Percentiles rank a stretch among this genome's conserved stretches.
phyloP scores from a whole-genome alignment of 2,113 vertebrate species.

The Pycnonotus jocosus region DNA sequence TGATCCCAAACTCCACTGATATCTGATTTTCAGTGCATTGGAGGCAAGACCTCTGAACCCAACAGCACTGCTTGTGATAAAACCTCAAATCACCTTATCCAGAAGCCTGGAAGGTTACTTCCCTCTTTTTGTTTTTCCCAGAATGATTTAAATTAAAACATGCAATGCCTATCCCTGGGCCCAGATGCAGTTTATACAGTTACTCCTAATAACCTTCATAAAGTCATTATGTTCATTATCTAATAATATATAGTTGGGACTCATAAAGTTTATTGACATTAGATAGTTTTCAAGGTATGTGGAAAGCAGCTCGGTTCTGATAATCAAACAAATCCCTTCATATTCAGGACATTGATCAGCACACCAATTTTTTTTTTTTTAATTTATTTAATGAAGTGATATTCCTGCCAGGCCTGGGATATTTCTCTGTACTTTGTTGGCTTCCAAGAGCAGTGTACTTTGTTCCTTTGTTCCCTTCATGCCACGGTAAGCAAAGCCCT shows the following conservation, averaged over 20 bases:
- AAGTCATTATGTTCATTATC: constrained; percentile 13
- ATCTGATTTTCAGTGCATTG: neutral
- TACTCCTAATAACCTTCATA: constrained; percentile 6
- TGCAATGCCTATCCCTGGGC: neutral
- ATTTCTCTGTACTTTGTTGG: neutral
- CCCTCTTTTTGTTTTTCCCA: neutral
- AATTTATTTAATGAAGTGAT: neutral
- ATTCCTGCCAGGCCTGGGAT: neutral
- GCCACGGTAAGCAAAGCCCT: neutral
- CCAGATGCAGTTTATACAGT: neutral
- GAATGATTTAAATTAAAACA: neutral
- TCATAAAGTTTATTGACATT: neutral
- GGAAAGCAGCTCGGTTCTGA: neutral
- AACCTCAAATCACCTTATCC: neutral
- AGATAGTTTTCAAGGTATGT: neutral
- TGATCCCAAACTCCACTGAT: neutral
- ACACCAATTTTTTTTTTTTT: neutral
- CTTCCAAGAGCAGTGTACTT: constrained; percentile 5
- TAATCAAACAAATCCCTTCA: neutral
- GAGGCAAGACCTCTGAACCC: neutral
- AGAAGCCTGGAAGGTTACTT: neutral
- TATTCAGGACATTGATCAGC: neutral
- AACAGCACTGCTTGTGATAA: neutral
- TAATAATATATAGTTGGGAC: neutral
- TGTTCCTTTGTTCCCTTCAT: neutral